Percentiles rank a stretch among this genome's conserved stretches.
phyloP scores from a whole-genome alignment of 2,888 invertebrate species.

The Urechis unicinctus region DNA sequence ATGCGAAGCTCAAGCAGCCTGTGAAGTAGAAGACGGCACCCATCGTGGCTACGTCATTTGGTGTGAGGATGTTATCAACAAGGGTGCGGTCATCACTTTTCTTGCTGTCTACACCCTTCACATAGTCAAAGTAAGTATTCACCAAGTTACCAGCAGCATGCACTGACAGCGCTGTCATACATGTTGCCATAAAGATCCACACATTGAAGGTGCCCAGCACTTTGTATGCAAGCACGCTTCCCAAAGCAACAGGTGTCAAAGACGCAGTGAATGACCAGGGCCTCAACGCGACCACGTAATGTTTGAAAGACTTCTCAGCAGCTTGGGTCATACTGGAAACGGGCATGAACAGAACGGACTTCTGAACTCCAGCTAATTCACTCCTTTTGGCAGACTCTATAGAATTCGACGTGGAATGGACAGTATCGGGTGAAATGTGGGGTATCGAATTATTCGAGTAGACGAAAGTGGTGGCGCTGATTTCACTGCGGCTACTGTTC shows the following conservation, averaged over 20 bases:
- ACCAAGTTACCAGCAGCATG: slow-evolving; percentile 96
- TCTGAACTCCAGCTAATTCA: no score
- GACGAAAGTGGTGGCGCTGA: no score
- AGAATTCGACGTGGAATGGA: no score
- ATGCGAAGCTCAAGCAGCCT: slow-evolving; percentile 77
- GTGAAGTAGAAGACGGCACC: slow-evolving; percentile 81
- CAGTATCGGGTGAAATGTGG: no score
- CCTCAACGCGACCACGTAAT: slow-evolving; percentile 64
- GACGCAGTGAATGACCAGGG: slow-evolving; percentile 93
- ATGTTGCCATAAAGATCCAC: slow-evolving; percentile 64
- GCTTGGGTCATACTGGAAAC: not conserved
- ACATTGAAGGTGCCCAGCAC: slow-evolving; percentile 67
- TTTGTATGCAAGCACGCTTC: slow-evolving; percentile 82
- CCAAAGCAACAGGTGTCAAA: slow-evolving; percentile 81
- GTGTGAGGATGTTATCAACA: slow-evolving; percentile 82
- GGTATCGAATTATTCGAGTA: no score
- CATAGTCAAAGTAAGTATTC: slow-evolving; percentile 92
- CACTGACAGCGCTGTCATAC: slow-evolving; percentile 81
- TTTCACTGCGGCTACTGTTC: no score
- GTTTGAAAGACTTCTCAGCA: not conserved
- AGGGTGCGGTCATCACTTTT: slow-evolving; percentile 79
- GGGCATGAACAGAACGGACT: no score
- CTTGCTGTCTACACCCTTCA: slow-evolving; percentile 81
- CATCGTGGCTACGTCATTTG: slow-evolving; percentile 77
- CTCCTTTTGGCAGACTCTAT: no score